Base-by-base conservation (phyloP, 2,113 vertebrate species). In the Megaceryle maxima region DNA sequence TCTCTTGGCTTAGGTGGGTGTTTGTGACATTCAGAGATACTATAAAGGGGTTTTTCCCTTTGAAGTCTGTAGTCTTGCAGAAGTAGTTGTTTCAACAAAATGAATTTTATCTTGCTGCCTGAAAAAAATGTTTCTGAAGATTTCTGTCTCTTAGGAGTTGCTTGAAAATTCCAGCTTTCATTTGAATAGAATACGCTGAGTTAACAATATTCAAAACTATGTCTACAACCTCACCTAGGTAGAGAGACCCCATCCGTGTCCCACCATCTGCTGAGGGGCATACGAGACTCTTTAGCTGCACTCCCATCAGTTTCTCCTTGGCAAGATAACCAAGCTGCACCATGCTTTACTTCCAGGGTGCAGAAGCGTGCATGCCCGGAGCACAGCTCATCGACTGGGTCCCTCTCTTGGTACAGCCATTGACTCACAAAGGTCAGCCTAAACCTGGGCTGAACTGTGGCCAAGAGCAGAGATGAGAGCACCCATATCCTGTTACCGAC, bases 381-480 rank as follows among this genome's bases (percentile, higher is more conserved):
- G 64, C 56, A 44, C 51, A 44, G 43, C 46, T 5, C 74, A 16
- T 44, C 0, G 0, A 7, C 31, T 0, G 2, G 29, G 39, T 93
- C 20, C 33, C 43, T 28, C 20, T 83, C 72, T 60, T 64, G 68
- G 68, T 68, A 64, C 75, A 90, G 64, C 21, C 26, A 0, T 59
- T 83, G 46, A 28, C 83, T 90, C 79, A 68, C 72, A 60, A 68
- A 89, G 57, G 33, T 73, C 4, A 2, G 21, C 5, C 3, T 79
- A 75, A 93, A 96, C 83, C 92, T 94, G 90, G 53, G 48, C 93
- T 92, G 86, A 94, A 44, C 50, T 68, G 51, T 8, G 11, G 66
- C 90, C 90, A 92, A 83, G 33, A 96, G 60, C 4, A 0, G 28
- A 66, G 57, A 76, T 88, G n/a, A 90, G 60, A 62, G 62, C 1